A percentile compares a stretch with the other conserved stretches of the same genome.
Evolutionary conservation across 2,113 vertebrate species (phyloP).

Genomic region (Rhipidura dahli): DNA sequence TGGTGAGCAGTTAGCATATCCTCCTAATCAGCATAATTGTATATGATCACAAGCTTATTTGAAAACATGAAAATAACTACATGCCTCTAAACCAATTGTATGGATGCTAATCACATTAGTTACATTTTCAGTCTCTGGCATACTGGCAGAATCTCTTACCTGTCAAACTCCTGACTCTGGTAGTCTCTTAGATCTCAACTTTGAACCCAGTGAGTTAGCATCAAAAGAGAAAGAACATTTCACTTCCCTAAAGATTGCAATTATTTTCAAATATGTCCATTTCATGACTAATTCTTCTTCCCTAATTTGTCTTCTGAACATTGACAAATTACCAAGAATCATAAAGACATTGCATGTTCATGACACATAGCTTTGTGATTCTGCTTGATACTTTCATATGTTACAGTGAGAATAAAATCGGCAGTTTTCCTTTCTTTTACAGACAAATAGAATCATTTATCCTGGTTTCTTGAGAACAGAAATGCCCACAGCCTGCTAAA

Average conservation of each 20-base stretch:
- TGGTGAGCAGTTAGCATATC: not conserved
- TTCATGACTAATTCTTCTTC: not conserved
- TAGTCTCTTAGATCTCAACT: not conserved
- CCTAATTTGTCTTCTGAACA: not conserved
- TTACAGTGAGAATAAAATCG: not conserved
- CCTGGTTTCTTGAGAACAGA: not conserved
- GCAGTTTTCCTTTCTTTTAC: not conserved
- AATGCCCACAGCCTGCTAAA: conserved; percentile 24
- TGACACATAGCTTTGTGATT: not conserved
- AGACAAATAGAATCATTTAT: not conserved
- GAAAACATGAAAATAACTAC: not conserved
- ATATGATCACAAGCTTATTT: not conserved
- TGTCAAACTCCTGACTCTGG: not conserved
- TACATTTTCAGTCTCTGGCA: not conserved
- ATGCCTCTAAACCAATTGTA: not conserved
- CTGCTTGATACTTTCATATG: not conserved
- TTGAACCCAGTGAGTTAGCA: not conserved
- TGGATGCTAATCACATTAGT: not conserved
- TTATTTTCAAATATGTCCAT: not conserved
- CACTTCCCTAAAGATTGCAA: not conserved
- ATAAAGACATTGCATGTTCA: not conserved
- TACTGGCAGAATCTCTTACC: not conserved
- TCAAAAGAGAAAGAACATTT: not conserved
- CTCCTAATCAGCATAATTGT: not conserved
- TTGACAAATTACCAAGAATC: not conserved